Evolutionary conservation across 2,113 vertebrate genomes (phyloP).

Genomic region (Probosciger aterrimus): DNA sequence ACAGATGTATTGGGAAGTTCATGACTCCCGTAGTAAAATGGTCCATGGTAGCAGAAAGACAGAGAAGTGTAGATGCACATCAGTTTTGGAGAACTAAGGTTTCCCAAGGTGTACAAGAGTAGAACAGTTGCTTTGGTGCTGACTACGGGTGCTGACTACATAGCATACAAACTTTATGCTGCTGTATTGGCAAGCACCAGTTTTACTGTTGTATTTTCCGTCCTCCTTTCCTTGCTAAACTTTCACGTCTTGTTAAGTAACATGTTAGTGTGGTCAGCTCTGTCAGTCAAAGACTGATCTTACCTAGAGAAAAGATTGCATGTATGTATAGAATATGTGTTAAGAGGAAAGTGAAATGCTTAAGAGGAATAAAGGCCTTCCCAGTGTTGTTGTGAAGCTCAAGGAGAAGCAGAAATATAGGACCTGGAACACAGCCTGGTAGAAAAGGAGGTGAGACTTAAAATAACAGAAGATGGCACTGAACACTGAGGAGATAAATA

Average conservation of each 20-base stretch:
- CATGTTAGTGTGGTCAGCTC: not conserved
- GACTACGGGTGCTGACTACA: not conserved
- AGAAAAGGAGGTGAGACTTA: not conserved
- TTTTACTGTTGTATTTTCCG: not conserved
- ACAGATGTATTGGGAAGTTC: not conserved
- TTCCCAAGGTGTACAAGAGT: not conserved
- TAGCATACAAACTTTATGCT: not conserved
- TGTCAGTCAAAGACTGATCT: not conserved
- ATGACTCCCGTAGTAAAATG: not conserved
- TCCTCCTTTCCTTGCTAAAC: not conserved
- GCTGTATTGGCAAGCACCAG: not conserved
- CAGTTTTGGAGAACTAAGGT: not conserved
- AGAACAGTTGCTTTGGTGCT: not conserved
- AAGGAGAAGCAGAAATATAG: not conserved
- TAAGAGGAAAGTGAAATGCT: not conserved
- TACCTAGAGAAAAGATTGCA: not conserved
- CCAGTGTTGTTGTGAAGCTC: not conserved
- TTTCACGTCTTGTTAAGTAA: not conserved
- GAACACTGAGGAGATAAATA: not conserved
- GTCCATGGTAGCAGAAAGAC: not conserved
- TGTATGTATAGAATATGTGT: not conserved
- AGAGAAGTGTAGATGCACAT: not conserved
- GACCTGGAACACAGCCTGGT: not conserved
- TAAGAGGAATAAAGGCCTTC: not conserved
- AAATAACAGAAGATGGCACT: not conserved